phyloP scores from a whole-genome alignment of 1,140 invertebrate genomes.

The Dendrolimus kikuchii region DNA sequence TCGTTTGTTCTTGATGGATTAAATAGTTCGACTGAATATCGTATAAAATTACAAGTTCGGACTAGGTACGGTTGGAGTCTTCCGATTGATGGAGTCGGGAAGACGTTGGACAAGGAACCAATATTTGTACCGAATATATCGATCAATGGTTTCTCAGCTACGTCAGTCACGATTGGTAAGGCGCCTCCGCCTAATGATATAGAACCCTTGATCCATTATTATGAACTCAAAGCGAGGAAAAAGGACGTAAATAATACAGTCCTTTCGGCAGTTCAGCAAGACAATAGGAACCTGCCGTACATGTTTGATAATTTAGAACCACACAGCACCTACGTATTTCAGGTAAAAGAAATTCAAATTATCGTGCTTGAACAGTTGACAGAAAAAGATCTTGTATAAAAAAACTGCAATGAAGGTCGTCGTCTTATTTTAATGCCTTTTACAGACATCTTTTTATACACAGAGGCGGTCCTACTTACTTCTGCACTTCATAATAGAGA shows the following conservation, averaged over 20 bases:
- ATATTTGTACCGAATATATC: slow-evolving; percentile 83
- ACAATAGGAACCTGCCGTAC: slow-evolving; percentile 77
- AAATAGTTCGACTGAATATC: slow-evolving; percentile 75
- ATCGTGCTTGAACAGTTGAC: too few species aligned
- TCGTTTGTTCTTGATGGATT: slow-evolving; percentile 77
- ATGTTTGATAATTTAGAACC: slow-evolving; percentile 84
- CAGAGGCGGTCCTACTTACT: too few species aligned
- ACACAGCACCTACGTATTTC: slow-evolving; percentile 84
- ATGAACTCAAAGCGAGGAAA: slow-evolving; percentile 77
- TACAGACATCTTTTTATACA: too few species aligned
- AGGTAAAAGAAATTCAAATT: slow-evolving; percentile 58
- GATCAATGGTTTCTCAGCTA: slow-evolving; percentile 83
- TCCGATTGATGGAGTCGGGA: slow-evolving; percentile 67
- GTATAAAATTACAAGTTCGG: slow-evolving; percentile 62
- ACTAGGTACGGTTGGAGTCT: slow-evolving; percentile 66
- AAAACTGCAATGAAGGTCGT: too few species aligned
- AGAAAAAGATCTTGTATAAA: too few species aligned
- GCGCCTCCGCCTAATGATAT: slow-evolving; percentile 76
- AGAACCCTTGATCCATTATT: slow-evolving; percentile 82
- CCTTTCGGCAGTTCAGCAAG: slow-evolving; percentile 76
- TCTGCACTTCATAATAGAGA: too few species aligned
- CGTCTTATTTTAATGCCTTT: too few species aligned
- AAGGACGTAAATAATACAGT: slow-evolving; percentile 73
- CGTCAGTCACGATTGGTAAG: slow-evolving; percentile 87
- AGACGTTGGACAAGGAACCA: slow-evolving; percentile 80